Evolutionary conservation across 2,888 invertebrate genomes (phyloP).

Genomic region (Scaptomyza reducta): DNA sequence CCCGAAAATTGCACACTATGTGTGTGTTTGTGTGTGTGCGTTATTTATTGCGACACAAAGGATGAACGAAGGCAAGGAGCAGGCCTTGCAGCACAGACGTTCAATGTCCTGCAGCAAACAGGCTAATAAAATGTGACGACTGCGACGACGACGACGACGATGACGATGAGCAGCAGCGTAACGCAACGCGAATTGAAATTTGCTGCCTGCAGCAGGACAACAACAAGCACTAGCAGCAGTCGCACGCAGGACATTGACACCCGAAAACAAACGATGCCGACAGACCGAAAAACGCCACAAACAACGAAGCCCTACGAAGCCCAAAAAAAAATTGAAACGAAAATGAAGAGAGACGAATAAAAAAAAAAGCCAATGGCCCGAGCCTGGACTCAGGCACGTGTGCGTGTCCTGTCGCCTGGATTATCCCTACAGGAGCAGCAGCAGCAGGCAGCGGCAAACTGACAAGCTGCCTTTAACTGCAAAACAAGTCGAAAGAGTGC

Average conservation of each 20-base stretch:
- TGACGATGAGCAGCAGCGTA: constrained; percentile 36
- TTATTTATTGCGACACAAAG: constrained; percentile 76
- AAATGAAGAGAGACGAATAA: constrained; percentile 37
- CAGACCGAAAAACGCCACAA: constrained; percentile 56
- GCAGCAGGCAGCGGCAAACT: constrained; percentile 28
- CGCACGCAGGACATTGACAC: constrained; percentile 80
- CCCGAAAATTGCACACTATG: constrained; percentile 43
- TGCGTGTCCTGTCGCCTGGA: constrained; percentile 59
- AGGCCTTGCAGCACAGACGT: constrained; percentile 66
- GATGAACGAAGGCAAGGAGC: constrained; percentile 58
- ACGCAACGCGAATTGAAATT: constrained; percentile 74
- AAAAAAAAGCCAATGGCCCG: constrained; percentile 66
- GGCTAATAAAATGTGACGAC: constrained; percentile 81
- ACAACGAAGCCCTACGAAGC: constrained; percentile 75
- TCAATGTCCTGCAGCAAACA: constrained; percentile 78
- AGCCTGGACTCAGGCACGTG: constrained; percentile 56
- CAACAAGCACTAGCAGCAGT: constrained; percentile 26
- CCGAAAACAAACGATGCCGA: constrained; percentile 72
- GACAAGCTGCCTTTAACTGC: constrained; percentile 37
- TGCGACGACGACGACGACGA: constrained; percentile 21
- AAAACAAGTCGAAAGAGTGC: constrained; percentile 45
- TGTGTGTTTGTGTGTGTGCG: constrained; percentile 39
- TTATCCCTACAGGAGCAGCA: constrained; percentile 66
- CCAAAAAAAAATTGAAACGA: constrained; percentile 48
- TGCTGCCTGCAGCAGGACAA: constrained; percentile 52